Evolutionary conservation across 2,888 invertebrate species (phyloP).

Genomic region (Hetaerina titia): DNA sequence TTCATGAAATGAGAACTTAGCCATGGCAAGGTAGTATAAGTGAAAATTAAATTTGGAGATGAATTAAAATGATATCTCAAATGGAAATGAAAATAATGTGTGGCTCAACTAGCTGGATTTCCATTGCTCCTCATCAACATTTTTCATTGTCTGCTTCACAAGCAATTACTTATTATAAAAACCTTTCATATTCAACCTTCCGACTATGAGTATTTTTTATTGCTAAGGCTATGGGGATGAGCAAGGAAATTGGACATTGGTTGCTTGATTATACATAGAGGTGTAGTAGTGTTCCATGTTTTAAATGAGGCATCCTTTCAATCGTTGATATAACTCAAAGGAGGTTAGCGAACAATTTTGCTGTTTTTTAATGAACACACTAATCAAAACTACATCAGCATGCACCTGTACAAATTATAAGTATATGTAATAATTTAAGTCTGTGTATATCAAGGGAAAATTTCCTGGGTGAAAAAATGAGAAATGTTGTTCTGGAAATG

Average conservation of each 20-base stretch:
- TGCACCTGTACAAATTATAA: conserved; percentile 49
- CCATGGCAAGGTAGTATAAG: too few relatives aligned
- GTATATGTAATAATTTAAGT: conserved; percentile 32
- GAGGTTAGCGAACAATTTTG: not conserved
- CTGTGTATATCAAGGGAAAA: not conserved
- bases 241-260: not conserved
- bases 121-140: not conserved
- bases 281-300: conserved; percentile 27
- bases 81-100: not conserved
- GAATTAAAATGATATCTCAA: not conserved
- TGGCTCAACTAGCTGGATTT: not conserved
- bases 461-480: not conserved
- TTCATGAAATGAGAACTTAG: too few relatives aligned
- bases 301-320: conserved; percentile 15
- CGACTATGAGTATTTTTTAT: not conserved
- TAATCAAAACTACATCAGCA: not conserved
- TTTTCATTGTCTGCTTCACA: not conserved
- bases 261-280: conserved; percentile 20
- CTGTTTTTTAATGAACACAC: conserved; percentile 33
- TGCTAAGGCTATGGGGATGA: not conserved
- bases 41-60: not conserved
- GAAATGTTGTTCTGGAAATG: not conserved
- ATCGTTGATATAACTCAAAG: not conserved
- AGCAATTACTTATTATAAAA: not conserved
- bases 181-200: not conserved